These are phyloP conservation scores for Anoplius nigerrimus DNA, from an alignment of 2,888 invertebrate species.

Conservation along the genomic window DNA sequence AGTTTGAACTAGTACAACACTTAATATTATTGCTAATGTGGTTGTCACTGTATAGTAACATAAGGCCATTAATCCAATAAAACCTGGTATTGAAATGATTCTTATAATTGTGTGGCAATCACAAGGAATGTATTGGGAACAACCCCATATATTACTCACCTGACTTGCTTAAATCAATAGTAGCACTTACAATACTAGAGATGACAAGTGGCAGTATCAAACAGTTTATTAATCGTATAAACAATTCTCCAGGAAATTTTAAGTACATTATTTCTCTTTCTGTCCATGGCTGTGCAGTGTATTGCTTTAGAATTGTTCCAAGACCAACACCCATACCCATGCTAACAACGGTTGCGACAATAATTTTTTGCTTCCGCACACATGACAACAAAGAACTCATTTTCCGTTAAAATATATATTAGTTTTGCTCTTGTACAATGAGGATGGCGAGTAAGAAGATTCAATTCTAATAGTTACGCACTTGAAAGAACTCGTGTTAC, in stretches of 20 bases:
- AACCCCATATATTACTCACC: slow-evolving; percentile 50
- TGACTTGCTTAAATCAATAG: slow-evolving; percentile 65
- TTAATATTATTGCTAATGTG: slow-evolving; percentile 89
- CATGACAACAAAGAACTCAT: too few species aligned
- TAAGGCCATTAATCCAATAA: slow-evolving; percentile 65
- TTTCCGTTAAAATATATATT: too few species aligned
- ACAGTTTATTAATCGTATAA: slow-evolving; percentile 94
- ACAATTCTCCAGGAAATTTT: slow-evolving; percentile 94
- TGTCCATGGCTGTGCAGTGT: slow-evolving; percentile 79
- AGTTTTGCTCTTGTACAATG: too few species aligned
- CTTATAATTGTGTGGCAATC: background rate
- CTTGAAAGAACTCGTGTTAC: too few species aligned
- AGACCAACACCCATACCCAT: slow-evolving; percentile 57
- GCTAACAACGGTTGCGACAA: slow-evolving; percentile 56
- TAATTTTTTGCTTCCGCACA: slow-evolving; percentile 44
- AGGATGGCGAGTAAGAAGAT: too few species aligned
- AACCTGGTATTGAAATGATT: slow-evolving; percentile 51
- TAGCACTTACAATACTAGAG: slow-evolving; percentile 88
- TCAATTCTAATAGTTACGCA: too few species aligned
- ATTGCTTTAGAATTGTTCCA: slow-evolving; percentile 61
- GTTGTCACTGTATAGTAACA: slow-evolving; percentile 95
- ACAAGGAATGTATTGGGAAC: background rate
- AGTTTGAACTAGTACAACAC: slow-evolving; percentile 90
- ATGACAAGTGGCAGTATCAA: slow-evolving; percentile 94
- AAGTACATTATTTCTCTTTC: slow-evolving; percentile 93